Base-by-base conservation (phyloP, 2,797 vertebrate species). In the Danio jaintianensis region DNA sequence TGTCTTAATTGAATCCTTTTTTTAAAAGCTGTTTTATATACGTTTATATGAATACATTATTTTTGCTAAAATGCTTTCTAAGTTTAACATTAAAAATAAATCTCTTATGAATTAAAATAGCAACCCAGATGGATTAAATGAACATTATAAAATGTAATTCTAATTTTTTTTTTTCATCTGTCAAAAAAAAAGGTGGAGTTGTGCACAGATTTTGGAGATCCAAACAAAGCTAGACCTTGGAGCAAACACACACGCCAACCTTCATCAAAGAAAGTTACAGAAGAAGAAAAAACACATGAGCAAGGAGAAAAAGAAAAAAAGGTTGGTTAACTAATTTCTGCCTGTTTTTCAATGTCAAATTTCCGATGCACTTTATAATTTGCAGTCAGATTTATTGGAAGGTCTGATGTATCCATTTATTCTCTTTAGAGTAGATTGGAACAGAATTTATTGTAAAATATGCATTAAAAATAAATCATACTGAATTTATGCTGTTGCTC, bases 121-220 rank as follows among this genome's bases (percentile, higher is more conserved):
- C 8, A 15, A 16, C 38, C 2, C 0, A 59, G 15, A 36, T 59
- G 4, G 22, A 59, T 45, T 13, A 43, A 29, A 48, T 16, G 3
- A 38, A 38, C 67, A 12, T 40, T 70, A 2, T 22, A 0, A 22
- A 4, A 43, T 13, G 2, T 38, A 29, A 64, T 58, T 18, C 18
- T n/a, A 61, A 13, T 29, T 20, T 15, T 55, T 7, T 18, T 36
- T 36, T 18, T 10, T 72, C 7, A 10, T 68, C 6, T 1, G 36
- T 79, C 42, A 4, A 55, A 13, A 8, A 0, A 85, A 0, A 85
- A 99, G 97, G 97, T 98, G 87, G 98, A 99, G 85, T 87, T 96
- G 75, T 99, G 98, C 88, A 98, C 94, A 82, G 93, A 96, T 0
- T 97, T 98, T 83, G 97, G 97, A 75, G 97, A 98, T 87, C 96